Conservation (phyloP, 2,113 vertebrate species). For the Pipra filicauda region DNA sequence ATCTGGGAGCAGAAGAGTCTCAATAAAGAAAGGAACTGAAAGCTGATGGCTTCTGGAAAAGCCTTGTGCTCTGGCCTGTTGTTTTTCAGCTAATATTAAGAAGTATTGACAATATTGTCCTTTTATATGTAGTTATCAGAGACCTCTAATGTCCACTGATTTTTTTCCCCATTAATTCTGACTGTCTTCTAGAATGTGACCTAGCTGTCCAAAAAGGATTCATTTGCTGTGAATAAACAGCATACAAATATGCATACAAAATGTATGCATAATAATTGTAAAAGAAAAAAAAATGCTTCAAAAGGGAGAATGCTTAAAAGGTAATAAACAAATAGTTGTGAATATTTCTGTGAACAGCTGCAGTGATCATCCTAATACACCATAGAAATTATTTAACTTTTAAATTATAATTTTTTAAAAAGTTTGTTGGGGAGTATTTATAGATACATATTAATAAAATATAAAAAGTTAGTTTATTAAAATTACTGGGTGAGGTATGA, state of each 20-base stretch:
- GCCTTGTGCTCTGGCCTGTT: not conserved
- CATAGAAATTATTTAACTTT: not conserved
- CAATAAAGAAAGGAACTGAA: not conserved
- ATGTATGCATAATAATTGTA: not conserved
- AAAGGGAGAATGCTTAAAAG: not conserved
- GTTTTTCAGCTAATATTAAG: not conserved
- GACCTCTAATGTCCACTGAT: not conserved
- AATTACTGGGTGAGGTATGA: not conserved
- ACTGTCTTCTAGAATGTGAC: not conserved
- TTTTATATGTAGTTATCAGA: not conserved
- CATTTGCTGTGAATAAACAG: not conserved
- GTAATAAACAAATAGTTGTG: not conserved
- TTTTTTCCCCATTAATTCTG: not conserved
- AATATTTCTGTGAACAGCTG: not conserved
- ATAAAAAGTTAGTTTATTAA: not conserved
- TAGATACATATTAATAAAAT: not conserved
- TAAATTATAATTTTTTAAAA: not conserved
- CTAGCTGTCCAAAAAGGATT: not conserved
- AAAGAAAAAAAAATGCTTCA: not conserved
- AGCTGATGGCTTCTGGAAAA: not conserved
- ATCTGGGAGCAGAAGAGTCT: accelerated
- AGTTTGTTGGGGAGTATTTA: not conserved
- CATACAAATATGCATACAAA: not conserved
- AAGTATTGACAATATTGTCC: not conserved
- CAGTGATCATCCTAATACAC: not conserved